phyloP scores from a whole-genome alignment of 2,113 vertebrate species.

The Choloepus hoffmanni region DNA sequence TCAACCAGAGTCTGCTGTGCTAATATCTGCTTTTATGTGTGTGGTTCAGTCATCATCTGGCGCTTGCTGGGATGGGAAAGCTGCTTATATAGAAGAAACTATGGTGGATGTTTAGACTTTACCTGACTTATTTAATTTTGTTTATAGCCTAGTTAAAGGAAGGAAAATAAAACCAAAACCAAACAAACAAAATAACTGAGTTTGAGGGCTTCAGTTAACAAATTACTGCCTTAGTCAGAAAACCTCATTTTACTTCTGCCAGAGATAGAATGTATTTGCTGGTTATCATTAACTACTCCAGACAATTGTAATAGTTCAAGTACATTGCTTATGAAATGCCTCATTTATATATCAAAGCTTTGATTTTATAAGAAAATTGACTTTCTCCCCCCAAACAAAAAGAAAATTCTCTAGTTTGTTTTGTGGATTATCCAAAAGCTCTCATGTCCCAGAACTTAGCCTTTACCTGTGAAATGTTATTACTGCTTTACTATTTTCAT shows the following conservation, averaged over 20 bases:
- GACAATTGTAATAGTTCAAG: neutral
- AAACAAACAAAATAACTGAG: neutral
- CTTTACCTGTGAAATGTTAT: constrained; percentile 86
- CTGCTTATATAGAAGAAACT: neutral
- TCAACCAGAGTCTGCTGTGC: neutral
- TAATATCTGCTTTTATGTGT: neutral
- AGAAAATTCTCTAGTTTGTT: constrained; percentile 79
- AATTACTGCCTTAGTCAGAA: constrained; percentile 31
- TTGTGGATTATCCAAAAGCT: constrained; percentile 73
- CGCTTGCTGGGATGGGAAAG: neutral
- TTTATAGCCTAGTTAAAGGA: constrained; percentile 24
- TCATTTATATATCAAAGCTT: constrained; percentile 19
- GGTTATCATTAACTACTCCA: neutral
- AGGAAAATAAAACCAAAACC: constrained; percentile 35
- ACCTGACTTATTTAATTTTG: neutral
- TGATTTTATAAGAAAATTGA: constrained; percentile 39
- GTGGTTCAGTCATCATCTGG: neutral
- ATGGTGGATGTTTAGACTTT: neutral
- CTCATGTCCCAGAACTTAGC: constrained; percentile 86
- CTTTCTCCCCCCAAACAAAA: constrained; percentile 27
- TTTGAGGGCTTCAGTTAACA: neutral
- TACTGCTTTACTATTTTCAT: constrained; percentile 69
- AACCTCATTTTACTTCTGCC: constrained; percentile 2
- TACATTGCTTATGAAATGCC: constrained; percentile 5
- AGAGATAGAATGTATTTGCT: neutral